Percentiles rank a stretch among this genome's conserved stretches.
Conservation (phyloP, 2,888 invertebrate species). For the Alloscopus bannaensis region DNA sequence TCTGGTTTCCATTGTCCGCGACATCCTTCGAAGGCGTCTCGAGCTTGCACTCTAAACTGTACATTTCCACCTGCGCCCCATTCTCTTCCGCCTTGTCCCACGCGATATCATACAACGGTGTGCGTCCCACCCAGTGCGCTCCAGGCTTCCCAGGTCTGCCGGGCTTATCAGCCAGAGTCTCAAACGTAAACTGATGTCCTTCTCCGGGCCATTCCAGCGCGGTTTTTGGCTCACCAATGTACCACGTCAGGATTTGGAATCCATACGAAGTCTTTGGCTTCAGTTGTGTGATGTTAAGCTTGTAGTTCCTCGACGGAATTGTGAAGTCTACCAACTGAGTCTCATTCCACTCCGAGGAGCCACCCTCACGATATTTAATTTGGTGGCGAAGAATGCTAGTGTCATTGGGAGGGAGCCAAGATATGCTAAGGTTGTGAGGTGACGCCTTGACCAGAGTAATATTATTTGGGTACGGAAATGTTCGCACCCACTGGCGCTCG, state of each 20-base stretch:
- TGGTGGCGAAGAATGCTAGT: slow-evolving; percentile 74
- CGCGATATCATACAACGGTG: slow-evolving; percentile 85
- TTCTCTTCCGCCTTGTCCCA: slow-evolving; percentile 88
- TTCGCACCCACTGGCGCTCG: slow-evolving; percentile 80
- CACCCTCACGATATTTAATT: slow-evolving; percentile 64
- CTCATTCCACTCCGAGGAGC: slow-evolving; percentile 67
- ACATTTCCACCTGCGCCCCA: slow-evolving; percentile 84
- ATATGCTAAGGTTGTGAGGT: slow-evolving; percentile 81
- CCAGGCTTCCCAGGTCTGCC: slow-evolving; percentile 85
- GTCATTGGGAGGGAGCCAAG: slow-evolving; percentile 82
- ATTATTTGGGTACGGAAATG: slow-evolving; percentile 84
- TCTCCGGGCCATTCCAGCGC: slow-evolving; percentile 84
- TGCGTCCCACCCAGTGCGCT: slow-evolving; percentile 82
- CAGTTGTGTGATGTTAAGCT: slow-evolving; percentile 76
- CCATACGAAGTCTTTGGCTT: slow-evolving; percentile 86
- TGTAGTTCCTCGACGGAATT: slow-evolving; percentile 42
- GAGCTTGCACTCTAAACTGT: slow-evolving; percentile 82
- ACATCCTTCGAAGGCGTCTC: neutral
- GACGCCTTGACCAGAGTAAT: slow-evolving; percentile 79
- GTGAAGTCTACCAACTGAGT: slow-evolving; percentile 62
- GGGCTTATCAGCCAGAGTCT: slow-evolving; percentile 78
- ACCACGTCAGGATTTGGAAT: slow-evolving; percentile 82
- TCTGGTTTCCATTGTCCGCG: slow-evolving; percentile 31
- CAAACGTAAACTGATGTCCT: slow-evolving; percentile 80
- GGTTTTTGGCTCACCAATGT: slow-evolving; percentile 78